phyloP scores from a whole-genome alignment of 1,140 invertebrate species.

The Euura lappo region DNA sequence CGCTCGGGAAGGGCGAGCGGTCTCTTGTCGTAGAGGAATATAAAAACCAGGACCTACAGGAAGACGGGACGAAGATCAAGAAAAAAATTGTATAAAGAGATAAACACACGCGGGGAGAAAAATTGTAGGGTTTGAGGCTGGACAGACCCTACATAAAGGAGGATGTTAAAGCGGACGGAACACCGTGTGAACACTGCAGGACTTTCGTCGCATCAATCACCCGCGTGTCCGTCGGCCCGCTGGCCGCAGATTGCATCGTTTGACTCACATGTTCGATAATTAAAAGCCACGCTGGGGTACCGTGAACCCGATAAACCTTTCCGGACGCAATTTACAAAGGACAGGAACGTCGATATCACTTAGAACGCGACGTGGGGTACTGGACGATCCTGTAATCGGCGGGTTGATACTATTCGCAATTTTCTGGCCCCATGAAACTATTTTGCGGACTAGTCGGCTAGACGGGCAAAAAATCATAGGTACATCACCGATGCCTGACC shows the following conservation, averaged over 20 bases:
- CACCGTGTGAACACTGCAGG: constrained; percentile 26
- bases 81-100: background rate
- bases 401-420: too few species aligned
- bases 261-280: background rate
- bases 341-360: too few species aligned
- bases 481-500: background rate
- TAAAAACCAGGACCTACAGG: too few species aligned
- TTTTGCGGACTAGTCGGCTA: background rate
- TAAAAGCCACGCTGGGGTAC: background rate
- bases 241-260: background rate
- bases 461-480: background rate
- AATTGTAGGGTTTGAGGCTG: background rate
- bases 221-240: background rate
- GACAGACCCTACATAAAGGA: background rate
- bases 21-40: too few species aligned
- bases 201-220: constrained; percentile 31
- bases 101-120: background rate
- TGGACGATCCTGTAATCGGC: too few species aligned
- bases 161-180: constrained; percentile 27
- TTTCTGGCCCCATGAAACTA: background rate
- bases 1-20: too few species aligned
- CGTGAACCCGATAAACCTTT: too few species aligned
- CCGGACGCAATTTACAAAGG: too few species aligned
- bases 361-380: too few species aligned
- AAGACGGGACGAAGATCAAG: background rate